Base-by-base conservation (phyloP, 1,140 invertebrate species). In the Drosophila baimaii region DNA sequence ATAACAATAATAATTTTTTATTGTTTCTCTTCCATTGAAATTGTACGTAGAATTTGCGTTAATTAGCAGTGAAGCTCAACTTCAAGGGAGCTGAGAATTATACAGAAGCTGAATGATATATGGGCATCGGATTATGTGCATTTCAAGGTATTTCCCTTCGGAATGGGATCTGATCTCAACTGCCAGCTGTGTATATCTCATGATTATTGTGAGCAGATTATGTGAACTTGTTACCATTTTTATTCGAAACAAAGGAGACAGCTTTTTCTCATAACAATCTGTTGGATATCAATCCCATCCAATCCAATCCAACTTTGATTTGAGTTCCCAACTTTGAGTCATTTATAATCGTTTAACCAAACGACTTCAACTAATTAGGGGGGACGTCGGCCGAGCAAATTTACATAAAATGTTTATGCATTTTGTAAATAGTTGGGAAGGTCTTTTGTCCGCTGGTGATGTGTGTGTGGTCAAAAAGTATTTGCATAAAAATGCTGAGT, bases 401-500 rank as follows among this genome's bases (percentile, higher is more conserved):
- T 52, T 62, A 58, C 33, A 52, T 49, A 61, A 83, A 70, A 80
- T 68, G 41, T 58, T 80, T 80, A 77, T 85, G 81, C 66, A 68
- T 84, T 76, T 57, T 55, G 58, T 57, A 71, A 72, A 80, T 71
- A 57, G 39, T 59, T 85, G 72, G 68, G 62, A 84, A 84, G 81
- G 81, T 64, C 72, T 59, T 33, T 23, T 35, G 33, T 23, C 37
- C 25, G 39, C 21, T 31, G 68, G 74, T 31, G 68, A 69, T 65
- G 75, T 57, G 73, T 61, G 77, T 49, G 47, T 49, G 62, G 68
- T 78, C 21, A 62, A 29, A 10, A 31, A 51, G 37, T 52, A 77
- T 84, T 82, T 83, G 76, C 80, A 82, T 82, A 74, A 70, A 76
- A 71, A 81, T 81, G 78, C 56, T 71, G 66, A 64, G 41, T 44